Percentiles rank a stretch among this genome's conserved stretches.
phyloP scores from a whole-genome alignment of 1,140 invertebrate species.

The Linepithema humile region DNA sequence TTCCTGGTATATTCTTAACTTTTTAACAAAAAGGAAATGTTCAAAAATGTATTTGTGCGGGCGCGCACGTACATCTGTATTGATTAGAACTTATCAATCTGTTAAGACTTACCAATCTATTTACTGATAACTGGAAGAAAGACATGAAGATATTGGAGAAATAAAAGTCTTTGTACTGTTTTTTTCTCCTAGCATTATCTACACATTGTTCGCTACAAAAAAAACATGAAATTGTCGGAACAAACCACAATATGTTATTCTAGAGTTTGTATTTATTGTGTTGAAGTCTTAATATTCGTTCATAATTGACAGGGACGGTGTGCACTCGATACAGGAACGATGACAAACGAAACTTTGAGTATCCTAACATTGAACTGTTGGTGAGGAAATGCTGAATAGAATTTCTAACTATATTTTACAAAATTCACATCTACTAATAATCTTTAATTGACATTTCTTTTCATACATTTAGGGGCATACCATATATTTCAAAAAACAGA shows the following conservation, averaged over 20 bases:
- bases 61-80: no score
- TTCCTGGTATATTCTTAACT: no score
- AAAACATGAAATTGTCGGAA: neutral
- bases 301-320: neutral
- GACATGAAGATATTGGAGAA: neutral
- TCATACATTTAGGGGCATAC: conserved; percentile 90
- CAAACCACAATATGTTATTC: neutral
- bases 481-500: conserved; percentile 91
- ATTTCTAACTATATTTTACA: neutral
- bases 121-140: no score
- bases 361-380: conserved; percentile 87
- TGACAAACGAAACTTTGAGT: conserved; percentile 75
- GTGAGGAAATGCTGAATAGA: conserved; percentile 76
- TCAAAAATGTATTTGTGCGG: no score
- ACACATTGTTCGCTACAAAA: neutral
- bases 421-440: neutral
- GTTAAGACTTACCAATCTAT: no score
- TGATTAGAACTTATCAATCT: no score
- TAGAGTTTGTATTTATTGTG: neutral
- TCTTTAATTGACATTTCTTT: neutral
- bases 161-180: neutral
- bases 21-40: no score
- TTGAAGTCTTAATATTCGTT: neutral
- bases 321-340: conserved; percentile 3
- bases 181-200: neutral